Evolutionary conservation across 2,888 invertebrate species (phyloP), one percentile per base, ranked within the genome.

Genomic region (Cephus nigrinus): DNA sequence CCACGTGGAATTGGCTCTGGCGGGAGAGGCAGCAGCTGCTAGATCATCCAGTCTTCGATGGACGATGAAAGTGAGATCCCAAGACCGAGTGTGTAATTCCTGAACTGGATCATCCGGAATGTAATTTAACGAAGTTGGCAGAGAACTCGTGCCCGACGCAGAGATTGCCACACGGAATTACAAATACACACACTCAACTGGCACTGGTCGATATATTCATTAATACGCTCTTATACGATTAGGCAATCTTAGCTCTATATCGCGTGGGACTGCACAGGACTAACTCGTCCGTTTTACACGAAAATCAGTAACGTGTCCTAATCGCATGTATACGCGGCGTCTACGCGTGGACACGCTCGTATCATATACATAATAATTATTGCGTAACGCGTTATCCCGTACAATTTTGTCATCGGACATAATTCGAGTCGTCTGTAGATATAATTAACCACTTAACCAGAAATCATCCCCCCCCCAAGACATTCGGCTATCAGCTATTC

Each of bases 91-190:
- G 68, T 75, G 78, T 72, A 75, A 78, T 78, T 68, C 75, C 72
- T 75, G 71, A 78, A 78, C 78, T 78, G 78, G 78, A 78, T 78
- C 78, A 78, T 78, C 78, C 78, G 72, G 72, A 73, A 69, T 73
- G 69, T 73, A 69, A 78, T 72, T 72, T 68, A 36, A 32, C 71
- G 31, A 32, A 31, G 71, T 33, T 71, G 71, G 71, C 71, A 33
- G 71, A 71, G 55, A 55, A 55, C 55, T 55, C 55, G 23, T 55
- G 55, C 71, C 71, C 31, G 32, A 23, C 71, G 71, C 12, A 55
- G 71, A 71, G 71, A 71, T 71, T 71, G 71, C 71, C 71, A 32
- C 71, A 71, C 71, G 71, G 32, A 71, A 31, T 71, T 31, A 5
- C 32, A 31, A 12, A 71, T 71, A 71, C 23, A 55, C 23, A 55